Evolutionary conservation across 2,797 vertebrate species (phyloP).

Genomic region (Melopsittacus undulatus): DNA sequence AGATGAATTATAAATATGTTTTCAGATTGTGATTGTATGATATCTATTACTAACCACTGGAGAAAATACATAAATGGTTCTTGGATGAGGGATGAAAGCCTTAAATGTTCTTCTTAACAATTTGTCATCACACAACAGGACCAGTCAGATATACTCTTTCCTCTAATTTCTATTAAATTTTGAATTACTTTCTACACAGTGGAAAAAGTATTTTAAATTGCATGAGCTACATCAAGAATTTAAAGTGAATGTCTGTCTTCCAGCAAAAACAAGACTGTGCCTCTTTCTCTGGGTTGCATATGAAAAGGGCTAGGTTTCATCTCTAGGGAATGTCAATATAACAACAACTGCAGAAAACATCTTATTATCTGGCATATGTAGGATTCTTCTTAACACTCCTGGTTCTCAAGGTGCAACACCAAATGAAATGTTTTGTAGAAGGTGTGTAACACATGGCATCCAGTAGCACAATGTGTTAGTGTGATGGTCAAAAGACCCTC

Average conservation of each 20-base stretch:
- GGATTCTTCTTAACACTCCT: neutral
- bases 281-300: neutral
- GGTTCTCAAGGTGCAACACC: neutral
- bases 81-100: neutral
- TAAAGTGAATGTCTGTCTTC: neutral
- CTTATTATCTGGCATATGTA: neutral
- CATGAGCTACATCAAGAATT: neutral
- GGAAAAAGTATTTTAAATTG: neutral
- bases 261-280: neutral
- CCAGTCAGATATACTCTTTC: neutral
- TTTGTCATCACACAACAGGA: neutral
- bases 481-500: neutral
- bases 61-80: neutral
- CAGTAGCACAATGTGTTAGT: neutral
- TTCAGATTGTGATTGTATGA: neutral
- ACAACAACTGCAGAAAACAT: neutral
- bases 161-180: neutral
- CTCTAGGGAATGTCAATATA: neutral
- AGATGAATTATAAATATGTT: neutral
- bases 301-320: neutral
- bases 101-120: neutral
- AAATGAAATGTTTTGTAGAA: neutral
- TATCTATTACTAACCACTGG: neutral
- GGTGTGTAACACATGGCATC: neutral
- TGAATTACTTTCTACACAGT: neutral